These are phyloP conservation scores for Heterotis niloticus DNA, from an alignment of 2,113 vertebrate species.

Conservation along the genomic window DNA sequence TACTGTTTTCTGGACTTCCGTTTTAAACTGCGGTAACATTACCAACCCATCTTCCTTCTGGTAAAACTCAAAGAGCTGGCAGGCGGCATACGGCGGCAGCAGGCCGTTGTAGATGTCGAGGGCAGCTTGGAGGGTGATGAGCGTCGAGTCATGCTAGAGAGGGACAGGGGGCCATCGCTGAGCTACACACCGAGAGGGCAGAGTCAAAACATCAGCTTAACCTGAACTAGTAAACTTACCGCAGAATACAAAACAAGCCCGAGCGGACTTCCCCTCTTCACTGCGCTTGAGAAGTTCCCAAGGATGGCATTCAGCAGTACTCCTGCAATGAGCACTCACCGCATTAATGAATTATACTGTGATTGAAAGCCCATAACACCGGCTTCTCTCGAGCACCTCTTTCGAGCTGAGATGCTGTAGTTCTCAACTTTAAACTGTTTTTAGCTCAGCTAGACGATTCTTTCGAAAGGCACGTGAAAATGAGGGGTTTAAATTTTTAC, in stretches of 20 bases:
- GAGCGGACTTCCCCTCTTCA: slow-evolving; percentile 52
- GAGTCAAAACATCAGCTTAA: background rate
- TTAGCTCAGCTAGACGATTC: too few species aligned
- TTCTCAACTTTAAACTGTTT: too few species aligned
- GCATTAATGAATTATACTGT: background rate
- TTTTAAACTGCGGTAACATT: background rate
- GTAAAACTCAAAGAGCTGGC: slow-evolving; percentile 81
- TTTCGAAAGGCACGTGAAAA: too few species aligned
- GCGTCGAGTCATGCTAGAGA: slow-evolving; percentile 69
- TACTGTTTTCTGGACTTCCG: too few species aligned
- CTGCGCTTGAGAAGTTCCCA: slow-evolving; percentile 64
- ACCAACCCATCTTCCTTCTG: slow-evolving; percentile 73
- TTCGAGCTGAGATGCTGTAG: too few species aligned
- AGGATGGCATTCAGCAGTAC: slow-evolving; percentile 74
- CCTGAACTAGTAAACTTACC: slow-evolving; percentile 60
- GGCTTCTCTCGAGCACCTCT: background rate
- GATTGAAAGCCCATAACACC: background rate
- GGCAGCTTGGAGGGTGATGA: slow-evolving; percentile 78
- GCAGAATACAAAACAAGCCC: slow-evolving; percentile 82
- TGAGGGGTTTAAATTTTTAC: too few species aligned
- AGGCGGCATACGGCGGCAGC: slow-evolving; percentile 77
- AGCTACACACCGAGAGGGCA: background rate
- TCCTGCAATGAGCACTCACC: slow-evolving; percentile 55
- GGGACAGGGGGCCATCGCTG: slow-evolving; percentile 50
- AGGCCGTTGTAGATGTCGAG: slow-evolving; percentile 73